Evolutionary conservation across 1,140 invertebrate species (phyloP), one percentile per base, ranked within the genome.

Genomic region (Micrasema longulum): DNA sequence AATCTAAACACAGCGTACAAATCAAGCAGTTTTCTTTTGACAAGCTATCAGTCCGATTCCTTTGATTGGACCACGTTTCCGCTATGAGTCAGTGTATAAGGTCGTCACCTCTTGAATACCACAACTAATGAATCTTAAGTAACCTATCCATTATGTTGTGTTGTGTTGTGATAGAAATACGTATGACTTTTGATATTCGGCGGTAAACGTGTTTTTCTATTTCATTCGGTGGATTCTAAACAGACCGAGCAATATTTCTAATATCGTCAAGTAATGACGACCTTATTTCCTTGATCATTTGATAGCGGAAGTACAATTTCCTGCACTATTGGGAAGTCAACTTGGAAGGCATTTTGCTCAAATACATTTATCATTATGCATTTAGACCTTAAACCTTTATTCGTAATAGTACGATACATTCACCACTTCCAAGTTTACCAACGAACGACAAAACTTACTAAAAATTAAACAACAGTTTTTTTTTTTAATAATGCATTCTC

Each of bases 101-200:
- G 35, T 60, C 53, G 35, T 38, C 53, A 60, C 55, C 55, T 60
- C 11, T 60, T 60, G 55, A 41, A 60, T 60, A 60, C 55, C 36
- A n/a, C 36, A 9, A 41, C 35, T 41, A 60, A 41, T 60, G 50
- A 53, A 53, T 53, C n/a, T 53, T 53, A 53, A 53, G 50, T 31
- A 53, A 6, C 18, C 23, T 12, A 35, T 26, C 20, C 26, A n/a
- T 53, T 53, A 41, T 38, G 1, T 55, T 55, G 10, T n/a, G 10
- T 41, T 14, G 31, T 60, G 55, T 11, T 16, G 22, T n/a, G 35
- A 38, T 2, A 60, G 38, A 22, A 1, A 16, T 20, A 22, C 18
- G 3, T 4, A 31, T 7, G 26, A 31, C 26, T 31, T 31, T 31
- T 31, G 7, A 31, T 31, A 31, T 31, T 31, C 26, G 26, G 26